These are phyloP conservation scores for Caenorhabditis latens DNA, from an alignment of 1,140 invertebrate genomes.

Conservation along the genomic window DNA sequence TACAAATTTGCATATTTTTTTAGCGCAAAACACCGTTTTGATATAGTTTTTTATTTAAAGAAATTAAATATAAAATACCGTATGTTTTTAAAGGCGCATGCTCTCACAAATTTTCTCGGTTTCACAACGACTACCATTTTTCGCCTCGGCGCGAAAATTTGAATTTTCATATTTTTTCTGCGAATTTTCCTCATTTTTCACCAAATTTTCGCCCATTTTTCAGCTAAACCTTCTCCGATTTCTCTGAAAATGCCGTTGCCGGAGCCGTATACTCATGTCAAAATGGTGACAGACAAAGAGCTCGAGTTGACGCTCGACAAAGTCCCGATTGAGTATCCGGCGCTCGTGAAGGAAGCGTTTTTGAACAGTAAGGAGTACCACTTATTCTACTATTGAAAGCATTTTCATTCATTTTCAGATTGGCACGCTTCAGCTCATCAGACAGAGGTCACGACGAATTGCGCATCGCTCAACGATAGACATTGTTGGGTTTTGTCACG, in stretches of 20 bases:
- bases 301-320: conserved; percentile 4
- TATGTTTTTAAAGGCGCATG: conserved; percentile 6
- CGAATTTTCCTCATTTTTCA: neutral
- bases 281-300: neutral
- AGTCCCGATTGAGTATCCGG: conserved; percentile 7
- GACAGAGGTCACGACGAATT: neutral
- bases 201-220: neutral
- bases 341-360: conserved; percentile 19
- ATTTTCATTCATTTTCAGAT: neutral
- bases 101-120: neutral
- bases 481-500: conserved; percentile 23
- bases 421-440: conserved; percentile 36
- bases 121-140: neutral
- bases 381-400: neutral
- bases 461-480: conserved; percentile 26
- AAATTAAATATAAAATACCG: neutral
- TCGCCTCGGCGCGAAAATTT: neutral
- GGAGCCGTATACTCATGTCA: neutral
- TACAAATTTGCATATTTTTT: too few relatives aligned
- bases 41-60: neutral
- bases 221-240: neutral
- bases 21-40: neutral
- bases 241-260: neutral
- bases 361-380: neutral
- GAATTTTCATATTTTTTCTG: neutral